These are phyloP conservation scores for Drosophila ficusphila DNA, from an alignment of 1,140 invertebrate genomes.

Conservation along the genomic window DNA sequence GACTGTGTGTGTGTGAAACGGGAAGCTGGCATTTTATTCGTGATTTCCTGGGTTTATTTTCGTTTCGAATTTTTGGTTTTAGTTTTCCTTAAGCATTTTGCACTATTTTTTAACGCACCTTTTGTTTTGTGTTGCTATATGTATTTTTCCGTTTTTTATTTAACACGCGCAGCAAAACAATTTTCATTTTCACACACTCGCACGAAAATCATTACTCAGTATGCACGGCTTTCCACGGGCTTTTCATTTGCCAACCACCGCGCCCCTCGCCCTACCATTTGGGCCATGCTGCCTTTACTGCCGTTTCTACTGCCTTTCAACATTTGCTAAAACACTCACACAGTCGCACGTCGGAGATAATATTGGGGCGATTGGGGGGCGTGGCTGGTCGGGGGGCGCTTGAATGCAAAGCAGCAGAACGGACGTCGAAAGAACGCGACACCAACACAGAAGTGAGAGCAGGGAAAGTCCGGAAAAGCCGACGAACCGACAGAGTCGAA, in stretches of 20 bases:
- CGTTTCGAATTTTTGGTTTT: conserved; percentile 1
- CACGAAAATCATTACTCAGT: conserved; percentile 75
- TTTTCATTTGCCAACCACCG: conserved; percentile 55
- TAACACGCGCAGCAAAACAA: conserved; percentile 42
- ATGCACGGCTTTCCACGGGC: conserved; percentile 67
- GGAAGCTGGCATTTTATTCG: conserved; percentile 40
- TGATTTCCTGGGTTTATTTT: conserved; percentile 29
- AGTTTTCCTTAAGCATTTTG: conserved; percentile 14
- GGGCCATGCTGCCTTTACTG: conserved; percentile 50
- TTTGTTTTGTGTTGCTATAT: conserved; percentile 10
- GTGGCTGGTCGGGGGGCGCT: conserved; percentile 14
- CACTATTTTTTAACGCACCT: conserved; percentile 13
- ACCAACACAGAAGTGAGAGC: conserved; percentile 10
- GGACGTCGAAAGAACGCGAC: conserved; percentile 35
- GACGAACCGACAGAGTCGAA: conserved; percentile 65
- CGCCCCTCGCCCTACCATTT: conserved; percentile 35
- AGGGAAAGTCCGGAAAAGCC: conserved; percentile 22
- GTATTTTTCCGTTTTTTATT: conserved; percentile 3
- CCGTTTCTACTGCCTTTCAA: conserved; percentile 28
- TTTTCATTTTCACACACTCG: conserved; percentile 62
- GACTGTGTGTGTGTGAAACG: conserved; percentile 29
- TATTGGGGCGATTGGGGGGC: conserved; percentile 5
- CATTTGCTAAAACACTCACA: conserved; percentile 32
- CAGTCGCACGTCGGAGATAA: conserved; percentile 21
- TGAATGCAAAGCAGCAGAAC: conserved; percentile 38